These are phyloP conservation scores for Muraenolepis orangiensis DNA, from an alignment of 2,797 vertebrate species.

Conservation along the genomic window DNA sequence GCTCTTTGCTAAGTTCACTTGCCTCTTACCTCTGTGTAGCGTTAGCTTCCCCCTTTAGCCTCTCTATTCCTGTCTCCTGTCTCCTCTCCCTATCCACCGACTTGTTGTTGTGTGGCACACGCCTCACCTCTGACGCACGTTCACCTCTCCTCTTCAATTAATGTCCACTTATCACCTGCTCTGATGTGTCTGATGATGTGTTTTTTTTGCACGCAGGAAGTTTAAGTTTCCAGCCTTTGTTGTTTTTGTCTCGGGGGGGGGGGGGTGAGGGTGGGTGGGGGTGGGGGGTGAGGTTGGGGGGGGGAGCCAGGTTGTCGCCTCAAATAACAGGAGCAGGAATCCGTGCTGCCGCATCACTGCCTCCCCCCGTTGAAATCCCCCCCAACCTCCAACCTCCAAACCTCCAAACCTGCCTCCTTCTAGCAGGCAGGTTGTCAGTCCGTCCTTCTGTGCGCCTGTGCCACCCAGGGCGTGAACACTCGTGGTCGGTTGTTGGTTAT, in stretches of 20 bases:
- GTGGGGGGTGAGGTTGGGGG: background rate
- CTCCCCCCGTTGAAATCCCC: too few species aligned
- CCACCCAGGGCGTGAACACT: too few species aligned
- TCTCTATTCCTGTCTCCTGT: background rate
- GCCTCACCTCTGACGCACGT: background rate
- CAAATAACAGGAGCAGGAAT: background rate
- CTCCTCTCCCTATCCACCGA: background rate
- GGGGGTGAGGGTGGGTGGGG: background rate
- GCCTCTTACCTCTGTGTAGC: conserved; percentile 16
- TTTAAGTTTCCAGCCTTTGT: conserved; percentile 54
- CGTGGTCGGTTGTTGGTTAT: too few species aligned
- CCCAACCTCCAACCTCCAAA: too few species aligned
- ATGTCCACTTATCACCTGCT: conserved; percentile 53
- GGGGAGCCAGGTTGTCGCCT: background rate
- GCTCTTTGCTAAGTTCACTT: background rate
- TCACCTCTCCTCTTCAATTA: background rate
- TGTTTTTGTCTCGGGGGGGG: background rate
- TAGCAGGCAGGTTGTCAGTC: too few species aligned
- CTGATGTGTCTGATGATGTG: conserved; percentile 62
- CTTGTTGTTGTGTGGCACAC: background rate
- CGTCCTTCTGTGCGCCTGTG: too few species aligned
- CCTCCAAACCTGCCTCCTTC: too few species aligned
- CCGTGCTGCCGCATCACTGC: background rate
- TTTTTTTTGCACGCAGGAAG: conserved; percentile 71
- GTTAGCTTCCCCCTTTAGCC: background rate